phyloP scores from a whole-genome alignment of 1,140 invertebrate species.

The Hyposmocoma kahamanoa region DNA sequence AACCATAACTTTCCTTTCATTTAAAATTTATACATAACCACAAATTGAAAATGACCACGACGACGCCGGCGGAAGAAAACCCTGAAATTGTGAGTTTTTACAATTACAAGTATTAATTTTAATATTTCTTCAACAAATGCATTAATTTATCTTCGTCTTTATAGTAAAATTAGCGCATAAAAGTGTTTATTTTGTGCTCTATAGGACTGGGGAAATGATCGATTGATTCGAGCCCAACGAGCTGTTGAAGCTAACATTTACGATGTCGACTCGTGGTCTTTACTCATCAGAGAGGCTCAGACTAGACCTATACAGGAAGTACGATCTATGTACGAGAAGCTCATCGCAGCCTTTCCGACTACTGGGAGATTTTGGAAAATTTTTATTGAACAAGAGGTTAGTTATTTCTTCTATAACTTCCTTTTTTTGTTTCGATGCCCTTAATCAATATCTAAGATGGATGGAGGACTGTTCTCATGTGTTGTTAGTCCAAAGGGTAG shows the following conservation, averaged over 20 bases:
- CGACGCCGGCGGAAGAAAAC: constrained; percentile 28
- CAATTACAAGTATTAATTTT: not conserved
- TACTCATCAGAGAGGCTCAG: constrained; percentile 94
- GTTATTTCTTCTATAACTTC: too few species aligned
- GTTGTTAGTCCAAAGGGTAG: too few species aligned
- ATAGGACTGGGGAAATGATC: constrained; percentile 91
- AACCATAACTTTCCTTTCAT: too few species aligned
- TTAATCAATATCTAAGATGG: too few species aligned
- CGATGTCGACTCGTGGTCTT: constrained; percentile 97
- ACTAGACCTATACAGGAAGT: constrained; percentile 93
- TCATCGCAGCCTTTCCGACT: constrained; percentile 95
- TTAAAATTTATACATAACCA: too few species aligned
- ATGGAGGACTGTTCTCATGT: too few species aligned
- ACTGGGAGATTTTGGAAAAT: constrained; percentile 99
- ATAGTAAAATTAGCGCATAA: not conserved
- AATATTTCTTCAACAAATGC: not conserved
- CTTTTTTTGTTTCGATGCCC: too few species aligned
- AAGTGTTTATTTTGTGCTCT: constrained; percentile 4
- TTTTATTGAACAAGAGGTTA: constrained; percentile 99
- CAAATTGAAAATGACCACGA: constrained; percentile 3
- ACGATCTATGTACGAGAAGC: constrained; percentile 92
- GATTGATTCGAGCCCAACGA: constrained; percentile 84
- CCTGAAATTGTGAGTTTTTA: constrained; percentile 42
- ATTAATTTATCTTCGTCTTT: not conserved
- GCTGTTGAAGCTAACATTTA: constrained; percentile 90